Percentiles rank a stretch among this genome's conserved stretches.
phyloP scores from a whole-genome alignment of 1,140 invertebrate genomes.

The Vanessa atalanta region DNA sequence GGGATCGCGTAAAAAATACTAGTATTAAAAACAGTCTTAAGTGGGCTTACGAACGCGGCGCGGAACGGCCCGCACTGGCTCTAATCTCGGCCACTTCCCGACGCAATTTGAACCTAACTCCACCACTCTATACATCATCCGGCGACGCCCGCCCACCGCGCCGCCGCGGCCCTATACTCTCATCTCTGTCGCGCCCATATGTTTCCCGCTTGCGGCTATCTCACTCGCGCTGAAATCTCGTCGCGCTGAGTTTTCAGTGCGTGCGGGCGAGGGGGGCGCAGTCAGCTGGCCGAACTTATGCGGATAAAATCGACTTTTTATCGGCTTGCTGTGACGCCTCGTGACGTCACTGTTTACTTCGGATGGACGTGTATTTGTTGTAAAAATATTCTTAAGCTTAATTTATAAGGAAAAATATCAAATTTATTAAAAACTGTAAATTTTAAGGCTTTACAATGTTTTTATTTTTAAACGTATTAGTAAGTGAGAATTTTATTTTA shows the following conservation, averaged over 20 bases:
- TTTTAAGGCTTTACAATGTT: neutral
- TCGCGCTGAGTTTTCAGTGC: conserved; percentile 69
- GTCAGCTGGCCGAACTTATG: conserved; percentile 79
- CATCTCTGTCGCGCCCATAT: conserved; percentile 54
- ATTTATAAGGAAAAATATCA: neutral
- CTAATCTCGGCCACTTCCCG: conserved; percentile 86
- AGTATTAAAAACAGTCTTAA: conserved; percentile 81
- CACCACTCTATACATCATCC: conserved; percentile 85
- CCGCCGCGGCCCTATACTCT: conserved; percentile 48
- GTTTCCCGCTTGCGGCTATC: conserved; percentile 39
- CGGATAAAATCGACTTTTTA: conserved; percentile 81
- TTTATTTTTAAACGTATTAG: neutral
- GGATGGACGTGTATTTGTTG: conserved; percentile 54
- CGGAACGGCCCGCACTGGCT: conserved; percentile 78
- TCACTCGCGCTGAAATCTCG: conserved; percentile 68
- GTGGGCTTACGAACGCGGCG: conserved; percentile 78
- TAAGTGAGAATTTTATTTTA: neutral
- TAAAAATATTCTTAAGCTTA: conserved; percentile 1
- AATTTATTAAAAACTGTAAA: neutral
- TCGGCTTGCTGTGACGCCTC: conserved; percentile 75
- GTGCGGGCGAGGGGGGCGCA: conserved; percentile 62
- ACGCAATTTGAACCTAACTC: conserved; percentile 85
- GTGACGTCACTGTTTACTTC: conserved; percentile 80
- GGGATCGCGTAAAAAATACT: conserved; percentile 80
- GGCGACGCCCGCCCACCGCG: conserved; percentile 72